Evolutionary conservation across 2,888 invertebrate species (phyloP).

Genomic region (Hypsopygia costalis): DNA sequence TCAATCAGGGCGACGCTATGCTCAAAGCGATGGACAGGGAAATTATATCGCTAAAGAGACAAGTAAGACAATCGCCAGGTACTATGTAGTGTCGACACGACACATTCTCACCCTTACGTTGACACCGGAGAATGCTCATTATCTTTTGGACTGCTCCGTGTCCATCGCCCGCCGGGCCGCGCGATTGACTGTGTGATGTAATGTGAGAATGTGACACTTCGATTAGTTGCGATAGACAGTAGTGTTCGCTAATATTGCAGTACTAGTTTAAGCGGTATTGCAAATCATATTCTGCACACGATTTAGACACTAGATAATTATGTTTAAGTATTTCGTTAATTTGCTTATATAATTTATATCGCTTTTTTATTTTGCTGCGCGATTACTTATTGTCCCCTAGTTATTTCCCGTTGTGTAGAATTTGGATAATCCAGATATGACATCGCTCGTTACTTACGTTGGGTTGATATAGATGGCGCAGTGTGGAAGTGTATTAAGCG

Average conservation of each 20-base stretch:
- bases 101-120: conserved; percentile 65
- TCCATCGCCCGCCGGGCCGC: conserved; percentile 19
- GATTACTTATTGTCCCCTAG: conserved; percentile 24
- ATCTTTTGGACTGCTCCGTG: neutral
- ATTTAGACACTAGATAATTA: conserved; percentile 34
- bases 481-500: too few relatives aligned
- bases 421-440: conserved; percentile 78
- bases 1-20: conserved; percentile 89
- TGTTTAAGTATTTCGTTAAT: conserved; percentile 28
- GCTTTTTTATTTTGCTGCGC: conserved; percentile 39
- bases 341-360: conserved; percentile 32
- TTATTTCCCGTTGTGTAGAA: conserved; percentile 28
- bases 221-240: conserved; percentile 29
- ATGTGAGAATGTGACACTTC: conserved; percentile 59
- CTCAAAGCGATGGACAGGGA: conserved; percentile 96
- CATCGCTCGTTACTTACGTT: conserved; percentile 22
- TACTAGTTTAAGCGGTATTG: conserved; percentile 32
- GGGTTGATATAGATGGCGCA: too few relatives aligned
- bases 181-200: conserved; percentile 45
- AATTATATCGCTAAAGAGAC: conserved; percentile 95
- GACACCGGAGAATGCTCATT: conserved; percentile 26
- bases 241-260: conserved; percentile 37
- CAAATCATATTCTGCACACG: conserved; percentile 75
- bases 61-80: conserved; percentile 84
- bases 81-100: conserved; percentile 49